phyloP scores from a whole-genome alignment of 1,140 invertebrate species.

The Drosophila willistoni region DNA sequence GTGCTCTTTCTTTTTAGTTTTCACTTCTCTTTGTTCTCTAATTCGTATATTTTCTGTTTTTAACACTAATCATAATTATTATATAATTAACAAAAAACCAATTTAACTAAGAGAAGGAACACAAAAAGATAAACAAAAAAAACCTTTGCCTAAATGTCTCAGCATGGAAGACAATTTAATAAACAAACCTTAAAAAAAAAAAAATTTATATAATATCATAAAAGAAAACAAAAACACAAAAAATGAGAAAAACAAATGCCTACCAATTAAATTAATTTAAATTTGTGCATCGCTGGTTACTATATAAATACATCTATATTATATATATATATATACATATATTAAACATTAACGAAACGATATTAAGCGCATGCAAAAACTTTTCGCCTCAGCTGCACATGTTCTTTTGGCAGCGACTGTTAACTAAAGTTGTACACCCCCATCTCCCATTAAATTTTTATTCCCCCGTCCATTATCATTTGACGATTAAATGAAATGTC shows the following conservation, averaged over 20 bases:
- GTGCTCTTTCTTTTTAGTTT: constrained; percentile 52
- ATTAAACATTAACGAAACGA: constrained; percentile 62
- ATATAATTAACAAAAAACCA: constrained; percentile 64
- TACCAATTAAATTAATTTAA: constrained; percentile 52
- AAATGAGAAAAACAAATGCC: constrained; percentile 59
- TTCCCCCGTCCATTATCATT: constrained; percentile 1
- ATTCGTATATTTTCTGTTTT: constrained; percentile 17
- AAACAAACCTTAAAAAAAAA: constrained; percentile 67
- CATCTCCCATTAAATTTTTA: constrained; percentile 29
- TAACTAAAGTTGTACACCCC: constrained; percentile 41
- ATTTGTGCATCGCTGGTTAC: constrained; percentile 64
- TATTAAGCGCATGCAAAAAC: constrained; percentile 50
- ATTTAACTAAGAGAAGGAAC: constrained; percentile 39
- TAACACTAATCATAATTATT: constrained; percentile 55
- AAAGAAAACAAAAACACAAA: constrained; percentile 57
- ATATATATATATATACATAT: constrained; percentile 44
- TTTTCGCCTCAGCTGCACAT: constrained; percentile 46
- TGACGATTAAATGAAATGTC: not conserved
- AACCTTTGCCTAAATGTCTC: constrained; percentile 79
- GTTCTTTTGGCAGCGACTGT: constrained; percentile 50
- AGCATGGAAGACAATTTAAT: constrained; percentile 74
- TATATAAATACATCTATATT: constrained; percentile 51
- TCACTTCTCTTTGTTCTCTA: constrained; percentile 5
- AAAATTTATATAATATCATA: constrained; percentile 59
- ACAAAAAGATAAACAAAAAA: constrained; percentile 48